Base-by-base conservation (phyloP, 1,140 invertebrate genomes). In the Helicoverpa armigera region DNA sequence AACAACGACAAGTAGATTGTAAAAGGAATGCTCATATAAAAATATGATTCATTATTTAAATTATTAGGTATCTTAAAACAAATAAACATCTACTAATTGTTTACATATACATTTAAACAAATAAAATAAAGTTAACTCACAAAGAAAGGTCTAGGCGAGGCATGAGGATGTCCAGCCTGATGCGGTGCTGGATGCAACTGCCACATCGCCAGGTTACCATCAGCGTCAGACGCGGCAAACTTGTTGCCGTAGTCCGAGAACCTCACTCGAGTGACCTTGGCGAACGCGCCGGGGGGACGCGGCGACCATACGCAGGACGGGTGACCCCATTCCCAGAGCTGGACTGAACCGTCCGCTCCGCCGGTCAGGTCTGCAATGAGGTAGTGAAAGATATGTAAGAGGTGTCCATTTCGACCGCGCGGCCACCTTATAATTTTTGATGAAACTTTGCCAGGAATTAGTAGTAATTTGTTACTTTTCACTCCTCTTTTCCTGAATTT, bases 191-290 rank as follows among this genome's bases (percentile, higher is more conserved):
- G 96, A 43, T 98, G 98, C 78, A 98, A 98, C 96, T 99, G 98
- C 96, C 99, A 99, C 67, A 99, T 95, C 89, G 98, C 98, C 2
- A 99, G 94, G 91, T 98, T 98, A 58, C 98, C 98, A 91, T 98
- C 98, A 2, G 97, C 98, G 95, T 99, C 99, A 35, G 98, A 98
- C 1, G 99, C 98, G 29, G 99, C 99, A 92, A 99, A 99, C 96
- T 99, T 99, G 94, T 99, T 99, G 60, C 99, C 99, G 92, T 99
- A 99, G 89, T 98, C 97, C 65, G 98, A 99, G 94, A 99, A 99
- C 65, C 98, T 96, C 31, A 99, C 97, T 82, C 98, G 97, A 0
- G 99, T 99, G 12, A 99, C 99, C 96, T 99, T 99, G 54, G 99
- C 99, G 86, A 96, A 96, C 7, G 98, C 97, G 29, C 98, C 98